phyloP scores from a whole-genome alignment of 35 echinoderm and acorn worm genomes.

The Amphiura filiformis region DNA sequence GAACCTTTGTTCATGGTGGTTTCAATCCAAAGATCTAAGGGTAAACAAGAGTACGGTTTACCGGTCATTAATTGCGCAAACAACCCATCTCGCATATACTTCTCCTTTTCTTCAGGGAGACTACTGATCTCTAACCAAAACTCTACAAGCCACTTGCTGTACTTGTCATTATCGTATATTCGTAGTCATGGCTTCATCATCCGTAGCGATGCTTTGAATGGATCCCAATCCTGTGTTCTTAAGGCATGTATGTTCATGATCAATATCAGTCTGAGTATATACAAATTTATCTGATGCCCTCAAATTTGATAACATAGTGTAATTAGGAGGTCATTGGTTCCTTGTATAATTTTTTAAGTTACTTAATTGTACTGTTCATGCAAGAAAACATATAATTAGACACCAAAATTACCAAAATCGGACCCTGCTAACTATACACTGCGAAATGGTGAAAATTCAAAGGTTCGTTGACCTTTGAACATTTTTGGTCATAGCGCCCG shows the following conservation, averaged over 20 bases:
- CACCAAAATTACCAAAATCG: no score
- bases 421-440: no score
- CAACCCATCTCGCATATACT: conserved; percentile 23
- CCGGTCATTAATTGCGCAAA: conserved; percentile 32
- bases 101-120: conserved; percentile 19
- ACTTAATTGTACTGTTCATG: no score
- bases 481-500: no score
- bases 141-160: conserved; percentile 26
- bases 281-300: background rate
- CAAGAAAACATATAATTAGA: no score
- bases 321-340: no score
- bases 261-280: no score
- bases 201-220: conserved; percentile 25
- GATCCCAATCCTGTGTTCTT: conserved; percentile 24
- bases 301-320: no score
- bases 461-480: no score
- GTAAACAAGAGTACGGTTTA: background rate
- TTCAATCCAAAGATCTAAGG: conserved; percentile 34
- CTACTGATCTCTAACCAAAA: conserved; percentile 25
- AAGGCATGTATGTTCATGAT: conserved; percentile 23
- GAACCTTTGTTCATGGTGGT: conserved; percentile 33
- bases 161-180: conserved; percentile 35
- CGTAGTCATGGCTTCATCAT: conserved; percentile 36
- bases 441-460: no score
- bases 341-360: no score